Percentiles rank a stretch among this genome's conserved stretches.
Evolutionary conservation across 2,797 vertebrate species (phyloP).

Genomic region (Enoplosus armatus): DNA sequence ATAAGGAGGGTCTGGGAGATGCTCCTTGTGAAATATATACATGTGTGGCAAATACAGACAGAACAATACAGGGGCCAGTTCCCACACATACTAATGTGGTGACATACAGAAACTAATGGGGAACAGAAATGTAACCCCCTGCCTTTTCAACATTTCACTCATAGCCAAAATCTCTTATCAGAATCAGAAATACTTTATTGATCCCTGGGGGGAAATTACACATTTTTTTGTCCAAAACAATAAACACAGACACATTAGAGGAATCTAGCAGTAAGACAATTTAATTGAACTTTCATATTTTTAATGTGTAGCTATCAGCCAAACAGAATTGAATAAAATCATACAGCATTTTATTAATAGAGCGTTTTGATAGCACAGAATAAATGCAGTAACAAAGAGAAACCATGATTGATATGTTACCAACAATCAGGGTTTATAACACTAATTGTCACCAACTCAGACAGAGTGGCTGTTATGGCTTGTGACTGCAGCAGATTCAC

Average conservation of each 20-base stretch:
- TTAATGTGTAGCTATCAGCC: neutral
- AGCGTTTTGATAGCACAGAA: constrained; percentile 15
- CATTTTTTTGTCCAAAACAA: constrained; percentile 26
- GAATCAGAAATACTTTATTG: no score
- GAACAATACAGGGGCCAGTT: constrained; percentile 40
- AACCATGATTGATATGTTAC: constrained; percentile 21
- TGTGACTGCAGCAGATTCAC: constrained; percentile 38
- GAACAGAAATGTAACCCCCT: constrained; percentile 32
- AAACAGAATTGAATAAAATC: neutral
- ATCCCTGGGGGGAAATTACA: no score
- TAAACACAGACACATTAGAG: neutral
- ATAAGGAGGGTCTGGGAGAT: constrained; percentile 56
- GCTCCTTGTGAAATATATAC: constrained; percentile 60
- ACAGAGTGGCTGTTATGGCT: neutral
- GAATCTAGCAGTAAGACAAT: neutral
- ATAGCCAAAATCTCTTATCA: constrained; percentile 22
- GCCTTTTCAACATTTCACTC: constrained; percentile 36
- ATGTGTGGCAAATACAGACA: constrained; percentile 65
- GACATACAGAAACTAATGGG: constrained; percentile 50
- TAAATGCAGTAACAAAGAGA: constrained; percentile 2
- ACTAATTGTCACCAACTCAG: constrained; percentile 22
- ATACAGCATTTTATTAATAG: constrained; percentile 3
- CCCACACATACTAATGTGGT: constrained; percentile 34
- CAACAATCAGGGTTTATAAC: constrained; percentile 20
- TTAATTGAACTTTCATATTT: constrained; percentile 11